phyloP scores from a whole-genome alignment of 2,113 vertebrate genomes.

The Chrysemys picta region DNA sequence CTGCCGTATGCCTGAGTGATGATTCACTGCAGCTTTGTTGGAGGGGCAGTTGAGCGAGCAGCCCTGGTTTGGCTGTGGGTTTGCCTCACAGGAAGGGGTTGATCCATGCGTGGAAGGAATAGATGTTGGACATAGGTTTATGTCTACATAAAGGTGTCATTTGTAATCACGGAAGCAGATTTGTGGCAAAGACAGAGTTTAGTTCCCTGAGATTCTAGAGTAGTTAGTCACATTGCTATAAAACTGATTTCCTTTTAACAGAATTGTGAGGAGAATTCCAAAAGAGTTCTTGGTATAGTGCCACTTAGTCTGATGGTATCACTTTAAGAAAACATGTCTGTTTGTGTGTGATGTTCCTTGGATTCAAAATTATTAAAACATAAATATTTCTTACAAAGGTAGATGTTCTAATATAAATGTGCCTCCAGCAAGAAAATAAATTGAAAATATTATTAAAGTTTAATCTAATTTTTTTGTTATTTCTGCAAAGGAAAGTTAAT shows the following conservation, averaged over 20 bases:
- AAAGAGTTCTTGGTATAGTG: neutral
- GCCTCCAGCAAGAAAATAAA: neutral
- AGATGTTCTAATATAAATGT: neutral
- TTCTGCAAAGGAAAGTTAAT: neutral
- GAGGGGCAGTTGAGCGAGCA: neutral
- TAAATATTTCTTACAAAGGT: neutral
- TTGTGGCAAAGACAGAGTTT: neutral
- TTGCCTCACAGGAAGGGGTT: neutral
- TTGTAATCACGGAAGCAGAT: neutral
- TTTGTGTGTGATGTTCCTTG: neutral
- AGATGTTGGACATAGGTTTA: neutral
- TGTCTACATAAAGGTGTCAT: neutral
- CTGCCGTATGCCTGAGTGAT: neutral
- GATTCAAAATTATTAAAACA: neutral
- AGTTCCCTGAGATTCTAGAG: neutral
- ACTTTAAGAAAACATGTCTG: neutral
- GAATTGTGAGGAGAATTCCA: neutral
- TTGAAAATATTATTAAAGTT: neutral
- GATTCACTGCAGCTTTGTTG: neutral
- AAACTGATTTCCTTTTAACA: neutral
- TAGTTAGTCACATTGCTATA: neutral
- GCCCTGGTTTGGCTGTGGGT: neutral
- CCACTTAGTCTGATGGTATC: neutral
- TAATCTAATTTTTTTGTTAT: neutral
- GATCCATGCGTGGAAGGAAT: neutral